Base-by-base conservation (phyloP, 2,797 vertebrate genomes). In the Notolabrus celidotus region DNA sequence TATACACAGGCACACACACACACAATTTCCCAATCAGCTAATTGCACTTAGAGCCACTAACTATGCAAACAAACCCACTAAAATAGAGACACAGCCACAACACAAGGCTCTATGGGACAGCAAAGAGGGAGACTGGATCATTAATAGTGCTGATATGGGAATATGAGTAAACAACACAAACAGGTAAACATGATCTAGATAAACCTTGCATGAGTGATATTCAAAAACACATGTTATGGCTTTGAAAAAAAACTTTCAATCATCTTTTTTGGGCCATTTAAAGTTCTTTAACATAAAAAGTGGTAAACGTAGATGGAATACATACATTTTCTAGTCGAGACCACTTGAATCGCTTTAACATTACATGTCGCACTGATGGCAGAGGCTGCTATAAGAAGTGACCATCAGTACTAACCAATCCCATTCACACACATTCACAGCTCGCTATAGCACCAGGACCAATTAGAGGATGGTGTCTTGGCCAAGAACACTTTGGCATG, bases 31-130 rank as follows among this genome's bases (percentile, higher is more conserved):
- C 75, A 83, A 91, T 89, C 88, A 88, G 70, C 90, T 91, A 91
- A 90, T 91, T 92, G 79, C 87, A 87, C 80, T 82, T 82, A 85
- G 77, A 92, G 88, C 68, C 87, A 91, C 91, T 90, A 89, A 92
- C 89, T 90, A 91, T 87, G 85, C 88, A 89, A 91, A 91, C 87
- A 91, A 90, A 85, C 84, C 47, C 82, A 87, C 82, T 84, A 84
- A 91, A 89, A 89, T 88, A 92, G 82, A 92, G 90, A 90, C 83
- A 82, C 70, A 84, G 86, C 86, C 82, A 85, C 88, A 89, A 81
- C 81, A 83, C 34, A 4, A 45, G 80, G 79, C 82, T 88, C 84
- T 50, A 34, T 72, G 88, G 87, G 77, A 88, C 86, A 83, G 75
- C 39, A 76, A 56, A 73, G 74, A 65, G 77, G 75, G 84, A 92